Percentiles rank a stretch among this genome's conserved stretches.
Conservation (phyloP, 1,140 invertebrate genomes). For the Drosophila yakuba region DNA sequence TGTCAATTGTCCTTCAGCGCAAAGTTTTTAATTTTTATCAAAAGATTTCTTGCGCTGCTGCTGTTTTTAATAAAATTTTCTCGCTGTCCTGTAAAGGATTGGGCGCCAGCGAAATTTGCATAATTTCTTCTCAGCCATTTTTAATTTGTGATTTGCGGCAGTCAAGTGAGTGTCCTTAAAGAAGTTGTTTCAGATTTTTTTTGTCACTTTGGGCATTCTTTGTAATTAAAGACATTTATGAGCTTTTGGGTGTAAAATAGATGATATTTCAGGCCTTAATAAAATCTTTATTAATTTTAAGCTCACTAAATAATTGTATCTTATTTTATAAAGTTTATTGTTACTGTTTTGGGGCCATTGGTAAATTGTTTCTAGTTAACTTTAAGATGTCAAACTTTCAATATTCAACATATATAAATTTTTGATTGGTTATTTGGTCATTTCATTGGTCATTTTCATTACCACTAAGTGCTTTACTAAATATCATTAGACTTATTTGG, state of each 20-base stretch:
- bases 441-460: slow-evolving; percentile 10
- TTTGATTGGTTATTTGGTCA: slow-evolving; percentile 8
- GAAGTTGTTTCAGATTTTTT: slow-evolving; percentile 36
- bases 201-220: not conserved
- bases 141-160: slow-evolving; percentile 68
- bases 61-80: slow-evolving; percentile 80
- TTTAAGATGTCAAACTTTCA: not conserved
- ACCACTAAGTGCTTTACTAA: slow-evolving; percentile 9
- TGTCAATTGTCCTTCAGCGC: slow-evolving; percentile 71
- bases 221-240: slow-evolving; percentile 35
- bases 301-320: not conserved
- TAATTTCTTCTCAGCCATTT: slow-evolving; percentile 73
- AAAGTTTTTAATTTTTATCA: slow-evolving; percentile 82
- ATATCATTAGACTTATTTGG: not conserved
- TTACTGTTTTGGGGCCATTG: too few species aligned
- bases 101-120: slow-evolving; percentile 64
- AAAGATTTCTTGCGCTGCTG: slow-evolving; percentile 64
- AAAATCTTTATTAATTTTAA: not conserved
- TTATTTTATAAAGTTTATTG: too few species aligned
- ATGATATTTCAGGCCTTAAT: too few species aligned
- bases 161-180: slow-evolving; percentile 62
- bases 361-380: not conserved
- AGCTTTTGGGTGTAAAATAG: not conserved
- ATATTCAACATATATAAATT: not conserved
- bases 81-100: slow-evolving; percentile 65